Evolutionary conservation across 1,140 invertebrate genomes (phyloP).

Genomic region (Trachymyrmex septentrionalis): DNA sequence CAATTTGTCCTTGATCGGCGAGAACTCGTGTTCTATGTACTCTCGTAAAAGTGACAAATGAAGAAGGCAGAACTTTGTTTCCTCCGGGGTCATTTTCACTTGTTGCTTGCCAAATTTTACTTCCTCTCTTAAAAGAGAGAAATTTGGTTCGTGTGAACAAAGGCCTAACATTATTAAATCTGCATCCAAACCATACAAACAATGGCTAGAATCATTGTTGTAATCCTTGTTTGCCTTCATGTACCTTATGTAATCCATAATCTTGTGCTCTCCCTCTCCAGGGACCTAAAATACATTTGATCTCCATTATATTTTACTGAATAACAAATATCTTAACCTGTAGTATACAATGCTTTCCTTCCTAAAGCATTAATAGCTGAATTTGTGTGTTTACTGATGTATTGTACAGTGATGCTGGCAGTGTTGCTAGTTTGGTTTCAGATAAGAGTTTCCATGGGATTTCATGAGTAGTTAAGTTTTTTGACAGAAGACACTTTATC

Average conservation of each 20-base stretch:
- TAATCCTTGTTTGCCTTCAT: conserved; percentile 93
- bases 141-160: conserved; percentile 97
- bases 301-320: neutral
- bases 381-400: too few relatives aligned
- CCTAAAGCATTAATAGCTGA: too few relatives aligned
- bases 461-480: too few relatives aligned
- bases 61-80: conserved; percentile 97
- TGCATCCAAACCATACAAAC: conserved; percentile 98
- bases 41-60: conserved; percentile 97
- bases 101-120: conserved; percentile 91
- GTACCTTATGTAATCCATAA: conserved; percentile 98
- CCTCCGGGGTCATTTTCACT: conserved; percentile 91
- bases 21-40: conserved; percentile 97
- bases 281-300: conserved; percentile 89
- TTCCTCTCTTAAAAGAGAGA: conserved; percentile 96
- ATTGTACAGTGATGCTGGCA: too few relatives aligned
- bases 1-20: conserved; percentile 90
- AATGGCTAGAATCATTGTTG: conserved; percentile 96
- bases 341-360: too few relatives aligned
- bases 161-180: conserved; percentile 98
- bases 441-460: too few relatives aligned
- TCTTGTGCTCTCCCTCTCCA: conserved; percentile 99
- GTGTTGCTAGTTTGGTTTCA: too few relatives aligned
- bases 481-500: too few relatives aligned
- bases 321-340: neutral